Evolutionary conservation across 2,797 vertebrate genomes (phyloP), one percentile per base, ranked within the genome.

Genomic region (Sparidentex hasta): DNA sequence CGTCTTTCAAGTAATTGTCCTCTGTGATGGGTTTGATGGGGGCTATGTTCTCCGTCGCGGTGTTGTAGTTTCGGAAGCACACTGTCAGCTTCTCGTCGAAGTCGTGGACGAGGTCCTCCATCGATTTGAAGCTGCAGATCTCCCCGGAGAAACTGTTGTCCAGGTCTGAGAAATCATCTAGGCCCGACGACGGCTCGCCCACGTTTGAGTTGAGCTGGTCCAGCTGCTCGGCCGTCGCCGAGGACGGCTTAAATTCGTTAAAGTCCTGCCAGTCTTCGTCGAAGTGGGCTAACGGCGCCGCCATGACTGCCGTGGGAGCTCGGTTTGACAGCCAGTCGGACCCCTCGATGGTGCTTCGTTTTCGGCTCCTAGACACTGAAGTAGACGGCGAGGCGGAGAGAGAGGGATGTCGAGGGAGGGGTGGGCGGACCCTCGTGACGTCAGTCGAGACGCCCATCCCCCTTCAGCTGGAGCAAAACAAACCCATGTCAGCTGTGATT

Each of bases 221-320:
- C 79, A 92, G 82, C 50, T 87, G 88, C 54, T 90, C 92, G 55
- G 88, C 82, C 2, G 91, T 83, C 8, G 91, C 92, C 44, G 76
- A 81, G 81, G 83, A 83, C 29, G 97, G 92, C 90, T 96, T 96
- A 87, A 99, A 99, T 80, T 98, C 98, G 83, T 98, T 97, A 81
- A 99, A 99, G 90, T 99, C 98, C 83, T 99, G 97, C 98, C 98
- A 99, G 89, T 99, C 98, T 83, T 97, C 98, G 17, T 98, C 97
- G 46, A 96, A 96, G 86, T 96, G 96, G 75, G 97, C 97, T 63
- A 97, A 92, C 90, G 97, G 97, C 81, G 96, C 96, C 93, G 95
- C 96, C 96, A 96, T 96, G 90, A 92, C 95, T 83, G 91, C 90
- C 74, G 87, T 46, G n/a, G 65, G 71, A 81, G 48, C 69, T 83